Conservation (phyloP, 2,888 invertebrate genomes). For the Caenorhabditis imperialis region DNA sequence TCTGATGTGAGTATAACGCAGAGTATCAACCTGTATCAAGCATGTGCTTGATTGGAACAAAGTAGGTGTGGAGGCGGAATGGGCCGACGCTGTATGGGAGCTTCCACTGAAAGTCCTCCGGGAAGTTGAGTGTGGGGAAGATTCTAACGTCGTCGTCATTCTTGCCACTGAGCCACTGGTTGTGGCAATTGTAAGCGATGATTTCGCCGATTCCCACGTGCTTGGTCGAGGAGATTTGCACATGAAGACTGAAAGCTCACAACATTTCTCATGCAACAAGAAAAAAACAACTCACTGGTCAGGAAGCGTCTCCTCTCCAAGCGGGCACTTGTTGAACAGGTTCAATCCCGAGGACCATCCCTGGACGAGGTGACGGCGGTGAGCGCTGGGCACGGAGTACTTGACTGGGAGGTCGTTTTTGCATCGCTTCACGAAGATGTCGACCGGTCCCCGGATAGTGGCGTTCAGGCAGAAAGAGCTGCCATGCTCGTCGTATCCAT, state of each 20-base stretch:
- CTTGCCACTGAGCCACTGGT: constrained; percentile 1
- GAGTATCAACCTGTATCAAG: constrained; percentile 29
- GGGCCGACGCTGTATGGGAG: constrained; percentile 9
- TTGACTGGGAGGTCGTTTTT: neutral
- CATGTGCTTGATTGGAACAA: constrained; percentile 23
- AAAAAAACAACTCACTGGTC: constrained; percentile 19
- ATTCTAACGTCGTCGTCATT: constrained; percentile 14
- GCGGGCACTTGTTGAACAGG: constrained; percentile 1
- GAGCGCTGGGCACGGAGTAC: neutral
- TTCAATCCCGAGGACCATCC: constrained; percentile 1
- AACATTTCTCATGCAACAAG: neutral
- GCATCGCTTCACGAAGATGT: constrained; percentile 19
- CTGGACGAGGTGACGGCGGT: neutral
- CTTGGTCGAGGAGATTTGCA: constrained; percentile 3
- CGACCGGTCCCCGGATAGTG: constrained; percentile 7
- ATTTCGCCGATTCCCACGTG: constrained; percentile 23
- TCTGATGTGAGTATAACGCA: too few species aligned
- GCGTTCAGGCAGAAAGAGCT: constrained; percentile 22
- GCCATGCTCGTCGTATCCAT: neutral
- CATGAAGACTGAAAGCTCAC: constrained; percentile 3
- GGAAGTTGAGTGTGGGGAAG: neutral
- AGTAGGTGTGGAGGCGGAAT: constrained; percentile 3
- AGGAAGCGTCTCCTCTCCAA: constrained; percentile 6
- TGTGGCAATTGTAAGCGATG: constrained; percentile 14
- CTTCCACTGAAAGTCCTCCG: neutral